Evolutionary conservation across 1,140 invertebrate species (phyloP), one percentile per base, ranked within the genome.

Genomic region (Macrotrachela quadricornifera): DNA sequence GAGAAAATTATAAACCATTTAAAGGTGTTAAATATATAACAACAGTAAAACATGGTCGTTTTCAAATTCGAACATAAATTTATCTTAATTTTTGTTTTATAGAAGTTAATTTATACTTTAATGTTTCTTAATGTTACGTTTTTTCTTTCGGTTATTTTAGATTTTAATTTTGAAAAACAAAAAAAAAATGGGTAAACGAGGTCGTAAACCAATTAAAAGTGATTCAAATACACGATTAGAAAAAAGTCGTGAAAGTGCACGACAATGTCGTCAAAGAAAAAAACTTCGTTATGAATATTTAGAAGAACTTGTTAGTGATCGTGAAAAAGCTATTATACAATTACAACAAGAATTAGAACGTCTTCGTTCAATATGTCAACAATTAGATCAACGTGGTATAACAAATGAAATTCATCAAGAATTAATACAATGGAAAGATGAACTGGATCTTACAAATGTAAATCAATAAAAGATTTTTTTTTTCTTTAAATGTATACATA

Each of bases 21-120:
- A 99, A 99, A 76, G 92, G 92, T 57, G 92, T 97, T 14, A 99
- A 99, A 70, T 97, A 99, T 68, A 79, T 96, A 50, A 97, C 92
- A 0, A 30, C 21, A 30, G 21, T 30, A 30, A 95, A 92, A 73
- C 90, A 90, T 13, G 92, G 92, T 45, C 85, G 85, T 71, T 96
- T 96, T 71, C 90, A 96, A 75, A 82, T 97, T 59, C 75, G 92
- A 62, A 92, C 94, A 76, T 94, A 76, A 30, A 30, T 30, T 30
- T 30, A 8, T 30, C 8, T 30, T 30, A 4, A 30, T 2, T 30
- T 30, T 30, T 30, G 8, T 30, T 30, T 30, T 30, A 30, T 30
- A 4, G 2, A 4, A 30, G 2, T n/a, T n/a, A n/a, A 30, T 30
- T 4, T 30, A 30, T 30, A 30, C 21, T n/a, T n/a, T n/a, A n/a